Evolutionary conservation across 2,113 vertebrate species (phyloP), one percentile per base, ranked within the genome.

Genomic region (Nothobranchius kuhntae): DNA sequence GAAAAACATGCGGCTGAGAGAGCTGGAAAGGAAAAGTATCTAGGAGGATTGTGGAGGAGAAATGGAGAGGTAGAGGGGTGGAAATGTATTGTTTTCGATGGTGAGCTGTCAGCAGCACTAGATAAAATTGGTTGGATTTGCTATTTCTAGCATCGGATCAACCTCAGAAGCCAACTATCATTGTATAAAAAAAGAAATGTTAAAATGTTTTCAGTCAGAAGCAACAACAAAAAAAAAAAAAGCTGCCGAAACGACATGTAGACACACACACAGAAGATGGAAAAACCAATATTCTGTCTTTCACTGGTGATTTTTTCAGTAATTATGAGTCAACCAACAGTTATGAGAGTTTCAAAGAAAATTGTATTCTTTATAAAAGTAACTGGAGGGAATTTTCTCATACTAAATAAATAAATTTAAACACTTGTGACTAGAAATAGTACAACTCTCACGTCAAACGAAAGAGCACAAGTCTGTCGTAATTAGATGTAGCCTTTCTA

Each of bases 71-170:
- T 53, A 56, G 9, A 73, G 30, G 73, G 21, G 65, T 62, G 68
- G 82, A 81, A 73, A 63, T n/a, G 10, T 51, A 56, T 78, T 62
- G 70, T 76, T 68, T 69, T 75, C 3, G 64, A 24, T 64, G 76
- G 68, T 15, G 71, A 81, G 80, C 73, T 71, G 79, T 82, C 68
- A 17, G 73, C 61, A 62, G 72, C 56, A 61, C 46, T 1, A 36
- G 53, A 65, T 65, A 8, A 64, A 77, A 75, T 35, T 35, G 59
- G 7, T 30, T 54, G 52, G 51, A 67, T 78, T 76, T 65, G 13
- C 66, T 71, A 66, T 77, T 81, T 75, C n/a, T 36, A 64, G 58
- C 40, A 3, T 54, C 60, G 45, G 52, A 15, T 71, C 66, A 61
- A 55, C 15, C 13, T 67, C 26, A 67, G 58, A 13, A 6, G 53